Conservation (phyloP, 2,113 vertebrate genomes). For the Zapornia atra region DNA sequence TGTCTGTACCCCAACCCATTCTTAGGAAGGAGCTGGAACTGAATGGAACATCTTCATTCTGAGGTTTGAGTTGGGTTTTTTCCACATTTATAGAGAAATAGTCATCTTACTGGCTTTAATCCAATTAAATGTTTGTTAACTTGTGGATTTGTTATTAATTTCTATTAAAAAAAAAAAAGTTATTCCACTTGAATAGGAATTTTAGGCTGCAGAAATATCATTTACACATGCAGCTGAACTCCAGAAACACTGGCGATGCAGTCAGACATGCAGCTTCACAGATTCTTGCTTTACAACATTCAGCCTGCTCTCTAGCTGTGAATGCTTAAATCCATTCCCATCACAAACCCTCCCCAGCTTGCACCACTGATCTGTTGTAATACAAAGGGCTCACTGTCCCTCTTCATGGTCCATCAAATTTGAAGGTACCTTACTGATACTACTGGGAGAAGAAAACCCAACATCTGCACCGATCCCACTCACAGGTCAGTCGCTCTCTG, state of each 20-base stretch:
- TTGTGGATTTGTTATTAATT: neutral
- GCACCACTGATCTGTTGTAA: neutral
- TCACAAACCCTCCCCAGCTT: neutral
- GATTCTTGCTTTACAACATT: neutral
- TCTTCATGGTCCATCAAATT: neutral
- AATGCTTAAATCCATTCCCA: neutral
- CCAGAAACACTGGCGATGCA: neutral
- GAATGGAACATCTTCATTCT: neutral
- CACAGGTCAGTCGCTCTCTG: rapidly evolving
- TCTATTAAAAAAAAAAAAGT: neutral
- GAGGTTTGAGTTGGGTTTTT: no score
- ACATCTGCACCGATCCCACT: neutral
- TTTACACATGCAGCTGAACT: neutral
- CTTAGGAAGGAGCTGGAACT: neutral
- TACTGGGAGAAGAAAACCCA: neutral
- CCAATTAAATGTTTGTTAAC: neutral
- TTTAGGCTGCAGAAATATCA: neutral
- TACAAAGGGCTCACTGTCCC: neutral
- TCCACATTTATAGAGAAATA: no score
- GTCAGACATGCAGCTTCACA: neutral
- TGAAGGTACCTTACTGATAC: neutral
- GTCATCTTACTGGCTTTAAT: neutral
- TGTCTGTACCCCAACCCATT: neutral
- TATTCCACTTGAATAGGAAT: neutral
- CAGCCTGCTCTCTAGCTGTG: neutral